These are phyloP conservation scores for Nycticryphes semicollaris DNA, from an alignment of 2,113 vertebrate species.

Conservation along the genomic window DNA sequence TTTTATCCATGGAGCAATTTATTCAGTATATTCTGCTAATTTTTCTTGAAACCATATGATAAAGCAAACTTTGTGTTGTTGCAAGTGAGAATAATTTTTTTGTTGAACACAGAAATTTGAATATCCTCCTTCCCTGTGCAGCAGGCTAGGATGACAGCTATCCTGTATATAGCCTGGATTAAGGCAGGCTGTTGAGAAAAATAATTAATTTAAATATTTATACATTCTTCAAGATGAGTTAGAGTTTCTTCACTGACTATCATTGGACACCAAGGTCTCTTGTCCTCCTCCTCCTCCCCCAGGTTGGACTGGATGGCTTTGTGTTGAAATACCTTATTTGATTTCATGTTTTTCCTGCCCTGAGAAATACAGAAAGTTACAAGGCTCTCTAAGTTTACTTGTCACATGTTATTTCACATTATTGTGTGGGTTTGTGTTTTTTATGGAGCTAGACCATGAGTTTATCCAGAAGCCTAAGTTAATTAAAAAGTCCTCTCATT, in stretches of 20 bases:
- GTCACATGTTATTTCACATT: neutral
- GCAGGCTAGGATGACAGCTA: neutral
- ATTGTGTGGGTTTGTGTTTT: neutral
- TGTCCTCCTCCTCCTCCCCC: neutral
- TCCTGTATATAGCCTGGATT: neutral
- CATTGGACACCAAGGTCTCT: neutral
- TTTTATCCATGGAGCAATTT: neutral
- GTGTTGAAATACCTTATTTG: neutral
- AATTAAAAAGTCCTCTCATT: neutral
- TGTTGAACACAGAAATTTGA: neutral
- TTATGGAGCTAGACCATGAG: neutral
- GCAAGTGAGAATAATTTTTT: neutral
- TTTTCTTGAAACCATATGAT: neutral
- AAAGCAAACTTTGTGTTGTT: neutral
- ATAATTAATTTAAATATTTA: neutral
- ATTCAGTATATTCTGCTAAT: neutral
- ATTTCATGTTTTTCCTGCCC: neutral
- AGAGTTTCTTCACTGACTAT: neutral
- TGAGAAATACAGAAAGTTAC: neutral
- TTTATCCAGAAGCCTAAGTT: neutral
- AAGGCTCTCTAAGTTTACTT: neutral
- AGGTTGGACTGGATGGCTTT: neutral
- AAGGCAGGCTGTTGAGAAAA: neutral
- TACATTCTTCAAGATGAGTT: neutral
- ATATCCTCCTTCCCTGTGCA: neutral